Evolutionary conservation across 2,797 vertebrate genomes (phyloP).

Genomic region (Clarias pachynema): DNA sequence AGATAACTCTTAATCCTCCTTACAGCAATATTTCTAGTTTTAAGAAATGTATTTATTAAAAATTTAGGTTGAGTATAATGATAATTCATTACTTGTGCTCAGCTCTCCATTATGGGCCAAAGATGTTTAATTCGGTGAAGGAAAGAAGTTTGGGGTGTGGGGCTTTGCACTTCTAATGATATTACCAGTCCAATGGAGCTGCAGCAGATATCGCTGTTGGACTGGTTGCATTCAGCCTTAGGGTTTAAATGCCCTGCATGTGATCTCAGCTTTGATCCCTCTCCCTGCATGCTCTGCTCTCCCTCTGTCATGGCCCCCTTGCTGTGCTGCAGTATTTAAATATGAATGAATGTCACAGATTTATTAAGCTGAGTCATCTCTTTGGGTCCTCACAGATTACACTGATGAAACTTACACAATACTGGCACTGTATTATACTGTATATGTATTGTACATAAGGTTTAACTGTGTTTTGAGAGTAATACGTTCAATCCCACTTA

Average conservation of each 20-base stretch:
- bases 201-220: constrained; percentile 70
- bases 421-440: not conserved
- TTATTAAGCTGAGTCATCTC: constrained; percentile 72
- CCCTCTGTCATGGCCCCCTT: constrained; percentile 73
- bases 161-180: constrained; percentile 66
- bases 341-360: constrained; percentile 68
- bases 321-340: constrained; percentile 77
- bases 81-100: not conserved
- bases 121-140: constrained; percentile 63
- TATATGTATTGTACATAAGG: too few relatives aligned
- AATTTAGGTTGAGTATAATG: not conserved
- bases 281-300: constrained; percentile 62
- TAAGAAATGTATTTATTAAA: not conserved
- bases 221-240: constrained; percentile 81
- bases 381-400: constrained; percentile 28
- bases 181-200: constrained; percentile 56
- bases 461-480: not conserved
- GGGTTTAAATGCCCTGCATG: constrained; percentile 88
- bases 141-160: constrained; percentile 61
- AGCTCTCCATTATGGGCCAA: constrained; percentile 11
- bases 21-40: not conserved
- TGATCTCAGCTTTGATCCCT: constrained; percentile 66
- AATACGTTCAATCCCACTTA: not conserved
- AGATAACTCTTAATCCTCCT: not conserved
- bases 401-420: not conserved